Evolutionary conservation across 1,140 invertebrate species (phyloP).

Genomic region (Caerostris darwini): DNA sequence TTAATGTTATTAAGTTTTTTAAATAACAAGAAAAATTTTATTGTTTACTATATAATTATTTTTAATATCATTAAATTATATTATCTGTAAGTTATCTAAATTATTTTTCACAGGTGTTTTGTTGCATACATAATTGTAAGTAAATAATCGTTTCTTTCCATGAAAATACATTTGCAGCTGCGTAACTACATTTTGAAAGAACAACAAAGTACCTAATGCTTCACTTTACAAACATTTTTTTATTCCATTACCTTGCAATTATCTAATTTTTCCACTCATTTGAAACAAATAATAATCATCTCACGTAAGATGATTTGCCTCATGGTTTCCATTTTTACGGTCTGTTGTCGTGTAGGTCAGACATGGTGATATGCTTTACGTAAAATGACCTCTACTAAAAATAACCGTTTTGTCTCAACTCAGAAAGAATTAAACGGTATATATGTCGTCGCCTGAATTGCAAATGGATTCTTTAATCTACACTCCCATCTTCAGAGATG

Average conservation of each 20-base stretch:
- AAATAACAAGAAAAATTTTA: too few species aligned
- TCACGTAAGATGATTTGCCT: neutral
- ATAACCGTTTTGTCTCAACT: conserved; percentile 63
- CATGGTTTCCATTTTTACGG: neutral
- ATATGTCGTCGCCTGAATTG: conserved; percentile 39
- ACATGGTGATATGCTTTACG: conserved; percentile 48
- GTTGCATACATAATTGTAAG: too few species aligned
- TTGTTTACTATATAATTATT: too few species aligned
- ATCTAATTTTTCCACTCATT: neutral
- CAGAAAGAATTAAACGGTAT: conserved; percentile 63
- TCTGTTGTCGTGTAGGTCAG: conserved; percentile 48
- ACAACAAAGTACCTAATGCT: too few species aligned
- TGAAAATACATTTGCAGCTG: too few species aligned
- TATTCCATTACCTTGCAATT: neutral
- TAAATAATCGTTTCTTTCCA: too few species aligned
- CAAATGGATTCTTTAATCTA: conserved; percentile 63
- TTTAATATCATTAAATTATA: too few species aligned
- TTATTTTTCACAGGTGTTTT: too few species aligned
- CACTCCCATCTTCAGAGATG: conserved; percentile 56
- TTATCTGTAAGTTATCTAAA: too few species aligned
- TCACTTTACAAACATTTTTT: neutral
- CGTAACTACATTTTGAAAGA: too few species aligned
- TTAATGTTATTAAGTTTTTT: too few species aligned
- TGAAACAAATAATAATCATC: neutral
- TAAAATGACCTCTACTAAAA: conserved; percentile 59